These are phyloP conservation scores for Drosophila watanabei DNA, from an alignment of 1,140 invertebrate species.

Conservation along the genomic window DNA sequence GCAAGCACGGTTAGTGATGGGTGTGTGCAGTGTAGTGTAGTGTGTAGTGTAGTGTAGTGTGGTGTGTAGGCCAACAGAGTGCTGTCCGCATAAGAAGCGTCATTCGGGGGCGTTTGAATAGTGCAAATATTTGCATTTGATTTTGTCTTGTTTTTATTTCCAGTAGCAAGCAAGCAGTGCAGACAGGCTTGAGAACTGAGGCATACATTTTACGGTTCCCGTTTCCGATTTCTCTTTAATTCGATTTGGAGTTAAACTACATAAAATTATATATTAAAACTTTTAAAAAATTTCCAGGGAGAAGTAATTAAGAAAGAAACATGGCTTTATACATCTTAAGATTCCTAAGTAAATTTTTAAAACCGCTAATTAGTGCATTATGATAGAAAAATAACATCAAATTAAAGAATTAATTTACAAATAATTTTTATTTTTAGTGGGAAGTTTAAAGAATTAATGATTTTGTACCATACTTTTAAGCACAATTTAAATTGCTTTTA, in stretches of 20 bases:
- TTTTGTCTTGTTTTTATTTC: slow-evolving; percentile 32
- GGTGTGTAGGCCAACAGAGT: slow-evolving; percentile 18
- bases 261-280: background rate
- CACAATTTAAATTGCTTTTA: background rate
- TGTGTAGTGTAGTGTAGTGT: slow-evolving; percentile 20
- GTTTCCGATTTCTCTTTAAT: background rate
- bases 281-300: too few species aligned
- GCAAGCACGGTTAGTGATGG: slow-evolving; percentile 45
- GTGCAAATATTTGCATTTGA: slow-evolving; percentile 38
- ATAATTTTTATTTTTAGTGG: background rate
- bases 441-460: background rate
- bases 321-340: too few species aligned
- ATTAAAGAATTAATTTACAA: background rate
- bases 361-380: background rate
- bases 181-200: slow-evolving; percentile 19
- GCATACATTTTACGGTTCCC: slow-evolving; percentile 2
- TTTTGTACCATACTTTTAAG: background rate
- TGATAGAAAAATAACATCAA: too few species aligned
- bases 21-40: slow-evolving; percentile 25
- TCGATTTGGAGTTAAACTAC: background rate
- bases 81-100: slow-evolving; percentile 13
- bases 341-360: background rate
- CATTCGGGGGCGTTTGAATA: slow-evolving; percentile 5
- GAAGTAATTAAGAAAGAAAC: too few species aligned
- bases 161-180: slow-evolving; percentile 10